Conservation (phyloP, 1,140 invertebrate genomes). For the Camponotus vicinus region DNA sequence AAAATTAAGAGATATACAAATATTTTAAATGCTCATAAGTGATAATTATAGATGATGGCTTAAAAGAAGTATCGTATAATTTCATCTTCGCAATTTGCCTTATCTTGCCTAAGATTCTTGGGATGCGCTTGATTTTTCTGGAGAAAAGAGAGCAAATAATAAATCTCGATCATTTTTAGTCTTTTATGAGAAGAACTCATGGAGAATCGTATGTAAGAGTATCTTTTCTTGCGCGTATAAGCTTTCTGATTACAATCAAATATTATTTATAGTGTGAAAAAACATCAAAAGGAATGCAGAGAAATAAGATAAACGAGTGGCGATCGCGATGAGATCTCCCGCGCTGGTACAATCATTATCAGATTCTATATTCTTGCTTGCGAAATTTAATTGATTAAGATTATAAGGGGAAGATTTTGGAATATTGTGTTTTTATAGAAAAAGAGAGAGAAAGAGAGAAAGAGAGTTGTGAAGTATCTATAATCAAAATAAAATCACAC, state of each 20-base stretch:
- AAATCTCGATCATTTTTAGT: neutral
- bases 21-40: neutral
- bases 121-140: neutral
- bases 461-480: neutral
- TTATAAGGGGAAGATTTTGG: neutral
- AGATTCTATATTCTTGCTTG: neutral
- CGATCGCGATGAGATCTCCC: neutral
- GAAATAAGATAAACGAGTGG: neutral
- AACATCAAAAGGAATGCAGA: neutral
- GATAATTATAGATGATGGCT: neutral
- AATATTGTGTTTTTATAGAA: neutral
- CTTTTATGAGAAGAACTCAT: neutral
- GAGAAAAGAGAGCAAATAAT: neutral
- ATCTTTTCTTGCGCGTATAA: neutral
- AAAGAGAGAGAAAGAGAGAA: neutral
- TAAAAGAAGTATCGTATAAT: neutral
- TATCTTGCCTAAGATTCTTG: neutral
- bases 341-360: neutral
- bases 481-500: slow-evolving; percentile 32
- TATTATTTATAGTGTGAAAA: neutral
- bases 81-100: neutral
- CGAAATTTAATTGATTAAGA: neutral
- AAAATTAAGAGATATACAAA: slow-evolving; percentile 7
- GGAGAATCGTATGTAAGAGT: neutral
- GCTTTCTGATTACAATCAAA: neutral